phyloP scores from a whole-genome alignment of 2,113 vertebrate genomes.

The Dromaius novaehollandiae region DNA sequence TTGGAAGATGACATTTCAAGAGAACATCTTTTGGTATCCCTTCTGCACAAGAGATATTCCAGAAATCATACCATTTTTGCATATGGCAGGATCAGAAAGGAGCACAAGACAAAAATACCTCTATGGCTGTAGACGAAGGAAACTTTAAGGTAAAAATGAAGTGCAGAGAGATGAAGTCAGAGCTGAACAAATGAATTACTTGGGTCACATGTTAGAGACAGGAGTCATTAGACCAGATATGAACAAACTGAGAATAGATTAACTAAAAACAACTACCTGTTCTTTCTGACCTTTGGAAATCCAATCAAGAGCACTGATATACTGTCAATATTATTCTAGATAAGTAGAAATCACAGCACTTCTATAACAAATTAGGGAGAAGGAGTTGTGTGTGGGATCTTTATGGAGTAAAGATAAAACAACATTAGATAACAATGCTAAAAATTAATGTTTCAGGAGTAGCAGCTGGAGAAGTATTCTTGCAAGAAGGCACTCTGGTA shows the following conservation, averaged over 20 bases:
- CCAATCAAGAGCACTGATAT: neutral
- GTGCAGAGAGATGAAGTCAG: neutral
- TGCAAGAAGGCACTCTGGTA: neutral
- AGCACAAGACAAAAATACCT: neutral
- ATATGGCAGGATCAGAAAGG: neutral
- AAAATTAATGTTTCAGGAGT: neutral
- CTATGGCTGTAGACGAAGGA: neutral
- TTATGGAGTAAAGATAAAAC: neutral
- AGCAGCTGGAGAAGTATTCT: neutral
- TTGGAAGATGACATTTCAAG: neutral
- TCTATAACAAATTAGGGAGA: neutral
- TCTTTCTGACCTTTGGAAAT: neutral
- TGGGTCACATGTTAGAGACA: neutral
- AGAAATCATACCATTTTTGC: neutral
- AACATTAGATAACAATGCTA: neutral
- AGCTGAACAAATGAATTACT: neutral
- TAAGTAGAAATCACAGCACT: neutral
- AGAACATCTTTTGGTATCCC: neutral
- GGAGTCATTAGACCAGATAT: neutral
- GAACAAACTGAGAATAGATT: neutral
- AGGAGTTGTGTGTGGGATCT: neutral
- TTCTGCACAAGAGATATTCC: neutral
- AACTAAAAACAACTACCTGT: neutral
- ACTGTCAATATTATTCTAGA: neutral
- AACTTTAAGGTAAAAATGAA: neutral